phyloP scores from a whole-genome alignment of 2,888 invertebrate species.

The Vandiemenella viatica region DNA sequence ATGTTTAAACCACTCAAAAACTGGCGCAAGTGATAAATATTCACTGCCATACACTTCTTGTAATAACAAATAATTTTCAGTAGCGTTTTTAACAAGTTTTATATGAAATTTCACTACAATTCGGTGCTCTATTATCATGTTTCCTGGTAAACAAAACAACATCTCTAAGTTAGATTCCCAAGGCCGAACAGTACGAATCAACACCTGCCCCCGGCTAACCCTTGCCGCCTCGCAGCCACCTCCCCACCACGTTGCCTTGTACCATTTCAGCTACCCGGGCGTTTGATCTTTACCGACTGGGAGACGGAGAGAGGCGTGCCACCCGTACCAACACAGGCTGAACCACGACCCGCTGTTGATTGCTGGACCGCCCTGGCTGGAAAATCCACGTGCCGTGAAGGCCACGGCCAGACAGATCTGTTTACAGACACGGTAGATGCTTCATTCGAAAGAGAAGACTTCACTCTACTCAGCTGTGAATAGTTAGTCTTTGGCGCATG shows the following conservation, averaged over 20 bases:
- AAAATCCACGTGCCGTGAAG: too few relatives aligned
- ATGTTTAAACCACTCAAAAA: conserved; percentile 5
- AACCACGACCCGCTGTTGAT: too few relatives aligned
- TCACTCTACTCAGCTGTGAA: neutral
- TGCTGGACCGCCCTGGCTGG: too few relatives aligned
- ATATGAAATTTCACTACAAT: conserved; percentile 6
- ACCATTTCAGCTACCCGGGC: too few relatives aligned
- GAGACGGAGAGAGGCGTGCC: too few relatives aligned
- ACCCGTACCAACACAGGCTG: too few relatives aligned
- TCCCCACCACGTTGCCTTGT: too few relatives aligned
- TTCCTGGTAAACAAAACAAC: conserved; percentile 1
- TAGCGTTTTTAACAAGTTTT: conserved; percentile 13
- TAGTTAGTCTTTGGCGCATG: neutral
- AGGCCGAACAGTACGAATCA: too few relatives aligned
- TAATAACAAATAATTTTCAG: conserved; percentile 15
- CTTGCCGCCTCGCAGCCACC: too few relatives aligned
- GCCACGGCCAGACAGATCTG: neutral
- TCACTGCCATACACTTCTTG: conserved; percentile 13
- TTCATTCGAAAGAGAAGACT: neutral
- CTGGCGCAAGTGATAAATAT: conserved; percentile 11
- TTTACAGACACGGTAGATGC: neutral
- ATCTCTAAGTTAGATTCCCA: neutral
- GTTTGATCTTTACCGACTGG: too few relatives aligned
- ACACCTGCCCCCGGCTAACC: too few relatives aligned
- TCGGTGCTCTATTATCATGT: neutral